Conservation (phyloP, 2,113 vertebrate genomes). For the Cynoglossus semilaevis region DNA sequence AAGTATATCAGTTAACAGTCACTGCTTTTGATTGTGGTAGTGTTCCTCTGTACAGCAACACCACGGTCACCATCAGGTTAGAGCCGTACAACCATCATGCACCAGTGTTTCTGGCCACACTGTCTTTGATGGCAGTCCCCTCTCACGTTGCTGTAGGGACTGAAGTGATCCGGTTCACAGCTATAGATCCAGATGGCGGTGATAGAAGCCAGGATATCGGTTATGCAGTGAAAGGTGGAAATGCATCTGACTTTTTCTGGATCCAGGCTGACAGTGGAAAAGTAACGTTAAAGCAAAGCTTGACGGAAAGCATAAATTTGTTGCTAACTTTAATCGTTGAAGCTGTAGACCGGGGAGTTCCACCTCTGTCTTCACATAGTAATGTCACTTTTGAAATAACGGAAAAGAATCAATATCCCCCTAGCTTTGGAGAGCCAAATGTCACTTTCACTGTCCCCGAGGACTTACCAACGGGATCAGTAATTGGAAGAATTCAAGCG, state of each 20-base stretch:
- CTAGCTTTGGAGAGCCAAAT: conserved; percentile 58
- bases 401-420: conserved; percentile 66
- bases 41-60: conserved; percentile 45
- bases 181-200: conserved; percentile 65
- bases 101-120: conserved; percentile 65
- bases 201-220: conserved; percentile 47
- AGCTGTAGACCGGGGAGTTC: conserved; percentile 68
- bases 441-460: conserved; percentile 69
- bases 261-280: conserved; percentile 64
- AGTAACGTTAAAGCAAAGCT: conserved; percentile 54
- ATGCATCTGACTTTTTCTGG: conserved; percentile 70
- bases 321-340: conserved; percentile 54
- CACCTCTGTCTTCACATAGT: conserved; percentile 62
- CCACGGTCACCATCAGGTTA: conserved; percentile 59
- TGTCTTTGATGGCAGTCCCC: conserved; percentile 58
- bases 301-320: conserved; percentile 41
- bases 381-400: conserved; percentile 68
- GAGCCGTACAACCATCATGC: conserved; percentile 67
- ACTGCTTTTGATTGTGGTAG: conserved; percentile 69
- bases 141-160: conserved; percentile 61
- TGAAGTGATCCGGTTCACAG: conserved; percentile 64
- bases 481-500: conserved; percentile 71
- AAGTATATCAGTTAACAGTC: conserved; percentile 61
- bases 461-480: conserved; percentile 67
- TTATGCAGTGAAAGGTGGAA: conserved; percentile 66